Base-by-base conservation (phyloP, 2,797 vertebrate species). In the Pteropus rufus region DNA sequence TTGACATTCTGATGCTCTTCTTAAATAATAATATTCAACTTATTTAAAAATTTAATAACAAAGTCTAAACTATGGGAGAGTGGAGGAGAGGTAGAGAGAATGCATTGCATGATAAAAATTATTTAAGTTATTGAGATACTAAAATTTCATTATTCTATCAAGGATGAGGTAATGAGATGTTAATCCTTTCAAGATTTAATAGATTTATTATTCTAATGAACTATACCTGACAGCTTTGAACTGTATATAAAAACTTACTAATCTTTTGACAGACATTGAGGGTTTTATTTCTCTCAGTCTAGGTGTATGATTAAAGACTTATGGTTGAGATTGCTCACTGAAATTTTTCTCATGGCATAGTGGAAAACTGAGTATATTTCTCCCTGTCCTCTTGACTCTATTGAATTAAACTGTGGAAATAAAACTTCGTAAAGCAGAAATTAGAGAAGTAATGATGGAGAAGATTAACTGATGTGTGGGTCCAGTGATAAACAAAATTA, bases 121-220 rank as follows among this genome's bases (percentile, higher is more conserved):
- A 91, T 97, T 98, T 96, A 96, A 97, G 96, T 52, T 39, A 46
- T 49, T 76, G 91, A 79, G 85, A 92, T 96, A 97, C 96, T 97
- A 97, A 97, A 95, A n/a, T 58, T 96, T 98, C 75, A 97, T 97
- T 97, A 89, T 94, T 95, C 52, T 97, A 98, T 98, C 52, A 92
- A 96, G 65, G 65, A 64, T 97, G 97, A 97, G 96, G 98, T 97
- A 98, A 98, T 96, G 92, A 98, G 96, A 97, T 96, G 70, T 95
- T 97, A 97, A 97, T 98, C 95, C 79, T 93, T 8, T 21, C 65
- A 95, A 56, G 3, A 94, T 97, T 96, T 97, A 97, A 95, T 89
- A 96, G 82, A 96, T 97, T 97, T 98, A 96, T 98, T 97, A 84
- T 93, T 93, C 90, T 95, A 97, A 97, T 96, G 93, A 96, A 95